Conservation (phyloP, 2,113 vertebrate species). For the Cryptomyrus ogoouensis region DNA sequence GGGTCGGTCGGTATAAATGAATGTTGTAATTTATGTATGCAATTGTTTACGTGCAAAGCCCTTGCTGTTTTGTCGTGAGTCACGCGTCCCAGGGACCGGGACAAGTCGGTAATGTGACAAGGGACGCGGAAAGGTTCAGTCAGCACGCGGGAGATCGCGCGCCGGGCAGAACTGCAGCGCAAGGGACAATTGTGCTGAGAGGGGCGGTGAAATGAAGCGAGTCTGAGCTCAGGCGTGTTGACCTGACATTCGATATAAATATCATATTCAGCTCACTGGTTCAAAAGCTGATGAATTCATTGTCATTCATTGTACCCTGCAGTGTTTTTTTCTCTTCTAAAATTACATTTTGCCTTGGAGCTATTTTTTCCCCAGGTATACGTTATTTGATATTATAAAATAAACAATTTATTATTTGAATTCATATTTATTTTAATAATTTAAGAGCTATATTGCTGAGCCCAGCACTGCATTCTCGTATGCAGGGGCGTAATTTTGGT, state of each 20-base stretch:
- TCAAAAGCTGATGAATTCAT: not conserved
- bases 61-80: not conserved
- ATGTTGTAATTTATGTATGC: not conserved
- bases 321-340: not conserved
- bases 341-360: not conserved
- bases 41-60: not conserved
- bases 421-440: not conserved
- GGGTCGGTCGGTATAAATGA: not conserved
- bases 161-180: conserved; percentile 44
- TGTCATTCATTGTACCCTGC: not conserved
- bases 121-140: not conserved
- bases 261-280: not conserved
- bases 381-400: not conserved
- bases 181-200: conserved; percentile 54
- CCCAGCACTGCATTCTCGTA: not conserved
- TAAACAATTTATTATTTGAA: not conserved
- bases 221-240: not conserved
- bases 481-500: not conserved
- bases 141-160: not conserved
- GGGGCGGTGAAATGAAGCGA: conserved; percentile 28
- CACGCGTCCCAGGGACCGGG: not conserved
- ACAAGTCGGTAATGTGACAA: not conserved
- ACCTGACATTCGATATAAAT: conserved; percentile 11
- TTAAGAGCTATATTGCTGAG: not conserved
- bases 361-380: not conserved